Evolutionary conservation across 2,113 vertebrate genomes (phyloP), one percentile per base, ranked within the genome.

Genomic region (Pterocles orientalis): DNA sequence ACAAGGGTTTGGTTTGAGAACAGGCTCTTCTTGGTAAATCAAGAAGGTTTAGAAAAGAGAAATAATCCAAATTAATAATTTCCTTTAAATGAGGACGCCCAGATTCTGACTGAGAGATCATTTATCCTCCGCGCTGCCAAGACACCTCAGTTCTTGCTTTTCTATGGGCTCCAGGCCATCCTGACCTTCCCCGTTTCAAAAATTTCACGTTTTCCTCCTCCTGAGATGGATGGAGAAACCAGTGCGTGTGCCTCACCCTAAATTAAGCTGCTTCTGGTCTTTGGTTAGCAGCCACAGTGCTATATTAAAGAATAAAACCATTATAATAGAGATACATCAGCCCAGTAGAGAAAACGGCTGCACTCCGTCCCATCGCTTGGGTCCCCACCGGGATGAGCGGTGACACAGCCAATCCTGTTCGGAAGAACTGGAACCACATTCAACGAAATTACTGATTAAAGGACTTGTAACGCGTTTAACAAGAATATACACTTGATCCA

Each of bases 81-180:
- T 71, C 39, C 47, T 54, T 43, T 51, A 36, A 58, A 36, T 24
- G 47, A 58, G 48, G 71, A 57, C 53, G 21, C 36, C 61, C 50
- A 8, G 24, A 66, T 54, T 56, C 77, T 68, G 58, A 23, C 57
- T 11, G 36, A 68, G 47, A 62, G 18, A 4, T 20, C 12, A 3
- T 20, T 70, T 18, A 26, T 7, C 60, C 71, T 64, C 82, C 41
- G 36, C 12, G 51, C 71, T 50, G 51, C 71, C 26, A 26, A 31
- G 47, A 48, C 66, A 66, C 28, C 47, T 54, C 34, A 45, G 82
- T 39, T 54, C 7, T n/a, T 34, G 70, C 70, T 86, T 4, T 62
- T 29, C 86, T 31, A 2, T 0, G 12, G 58, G 65, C 36, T 62
- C 85, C 51, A 43, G 0, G 1, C 28, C 34, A 14, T 12, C 5